Evolutionary conservation across 2,797 vertebrate genomes (phyloP), one percentile per base, ranked within the genome.

Genomic region (Fistularia tabacaria): DNA sequence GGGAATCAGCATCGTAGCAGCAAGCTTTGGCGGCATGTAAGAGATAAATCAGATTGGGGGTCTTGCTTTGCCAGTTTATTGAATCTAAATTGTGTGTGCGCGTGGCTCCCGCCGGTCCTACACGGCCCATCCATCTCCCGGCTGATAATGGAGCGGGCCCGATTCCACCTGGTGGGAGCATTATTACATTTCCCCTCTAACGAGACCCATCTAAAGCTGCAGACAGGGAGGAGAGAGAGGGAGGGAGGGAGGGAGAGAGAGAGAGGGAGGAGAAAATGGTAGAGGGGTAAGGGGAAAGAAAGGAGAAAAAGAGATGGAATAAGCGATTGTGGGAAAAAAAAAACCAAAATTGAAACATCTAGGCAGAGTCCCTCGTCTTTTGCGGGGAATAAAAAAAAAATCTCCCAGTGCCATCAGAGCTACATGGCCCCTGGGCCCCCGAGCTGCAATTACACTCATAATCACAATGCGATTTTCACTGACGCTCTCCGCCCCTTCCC

Each of bases 181-280:
- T 95, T 96, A 96, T 97, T 97, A 93, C 91, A 95, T 96, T 94
- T 89, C 85, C 87, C 92, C 92, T 91, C 91, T 96, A 95, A 96
- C 94, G 93, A 98, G 94, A 92, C 92, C 89, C 77, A 81, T 92
- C 93, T 97, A 95, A 97, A 96, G 93, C 92, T 92, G 93, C 93
- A 92, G 92, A 91, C 93, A 92, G 92, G 91, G 90, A 73, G 92
- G 92, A 90, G 85, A 88, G 90, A 89, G 91, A 87, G 89, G 87
- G 86, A 89, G 59, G 78, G 87, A 85, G 90, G 12, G 47, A 43
- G 42, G 57, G 41, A 51, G 43, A 45, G 43, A 12, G 41, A 12
- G 41, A 10, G 41, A 59, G 15, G 50, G 54, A 68, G 51, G 61
- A 57, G 55, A 71, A 68, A 67, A 62, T 41, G 56, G 67, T 25